Base-by-base conservation (phyloP, 2,797 vertebrate species). In the Columba guinea region DNA sequence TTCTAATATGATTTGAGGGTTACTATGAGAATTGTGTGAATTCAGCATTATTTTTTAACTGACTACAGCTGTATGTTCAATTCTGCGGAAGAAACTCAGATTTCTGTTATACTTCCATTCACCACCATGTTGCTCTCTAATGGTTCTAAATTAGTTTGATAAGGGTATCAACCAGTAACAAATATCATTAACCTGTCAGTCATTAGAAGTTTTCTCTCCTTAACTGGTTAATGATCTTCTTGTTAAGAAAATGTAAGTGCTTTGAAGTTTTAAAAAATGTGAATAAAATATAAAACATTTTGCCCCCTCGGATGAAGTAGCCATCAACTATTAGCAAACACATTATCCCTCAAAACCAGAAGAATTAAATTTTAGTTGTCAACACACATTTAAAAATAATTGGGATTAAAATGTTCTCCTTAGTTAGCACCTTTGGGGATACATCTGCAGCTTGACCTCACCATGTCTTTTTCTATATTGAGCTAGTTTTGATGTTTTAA, bases 401-500 rank as follows among this genome's bases (percentile, higher is more conserved):
- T 83, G 16, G 23, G 56, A 80, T 39, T 67, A 53, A 90, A 92
- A 60, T 41, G 41, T 93, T 44, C 46, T 92, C 34, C 48, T 74
- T 44, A 49, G 37, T 56, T 70, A 76, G 35, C 81, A 75, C 39
- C 19, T 94, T 88, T 76, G 64, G 48, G 73, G 65, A 85, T 89
- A 91, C 28, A 83, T 89, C 76, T 92, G 77, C 87, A 89, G 60
- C 70, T 83, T 90, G 92, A 92, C 68, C 84, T 93, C 35, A 76
- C 32, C 27, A 9, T 64, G 62, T 89, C 75, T 89, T 95, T 96
- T 93, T 85, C 82, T 92, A 76, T 91, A 87, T 89, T 89, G 94
- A 92, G 60, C 56, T 92, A 74, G 53, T 95, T 95, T 92, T 95
- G 88, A 81, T 81, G 69, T 95, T 95, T 95, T 89, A 92, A 89